Conservation (phyloP, 1,140 invertebrate species). For the Neuroterus valhalla region DNA sequence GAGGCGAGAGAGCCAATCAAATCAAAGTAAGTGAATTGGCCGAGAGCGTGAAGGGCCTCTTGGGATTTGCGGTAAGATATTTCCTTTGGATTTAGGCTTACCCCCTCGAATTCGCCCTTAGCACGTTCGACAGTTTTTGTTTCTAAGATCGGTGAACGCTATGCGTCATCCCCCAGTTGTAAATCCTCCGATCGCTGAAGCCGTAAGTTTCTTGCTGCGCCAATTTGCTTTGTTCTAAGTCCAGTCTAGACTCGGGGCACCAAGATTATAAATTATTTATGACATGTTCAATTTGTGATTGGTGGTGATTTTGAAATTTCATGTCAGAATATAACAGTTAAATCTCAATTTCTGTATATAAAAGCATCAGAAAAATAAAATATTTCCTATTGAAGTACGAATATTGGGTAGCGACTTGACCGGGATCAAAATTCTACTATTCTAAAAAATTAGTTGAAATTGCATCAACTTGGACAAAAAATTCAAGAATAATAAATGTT, state of each 20-base stretch:
- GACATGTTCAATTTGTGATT: no score
- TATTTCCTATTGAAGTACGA: no score
- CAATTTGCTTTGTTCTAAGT: conserved; percentile 15
- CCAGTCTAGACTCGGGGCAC: not conserved
- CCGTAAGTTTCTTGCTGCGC: not conserved
- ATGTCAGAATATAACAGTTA: no score
- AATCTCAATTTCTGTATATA: no score
- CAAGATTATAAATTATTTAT: not conserved
- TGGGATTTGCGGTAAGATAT: conserved; percentile 41
- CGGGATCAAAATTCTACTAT: no score
- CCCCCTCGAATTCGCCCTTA: conserved; percentile 1
- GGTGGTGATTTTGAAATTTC: no score
- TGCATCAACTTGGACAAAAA: no score
- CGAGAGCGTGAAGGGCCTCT: conserved; percentile 47
- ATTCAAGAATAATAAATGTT: no score
- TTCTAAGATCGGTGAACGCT: not conserved
- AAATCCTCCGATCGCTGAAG: conserved; percentile 5
- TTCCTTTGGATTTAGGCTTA: conserved; percentile 42
- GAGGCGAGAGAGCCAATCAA: conserved; percentile 57
- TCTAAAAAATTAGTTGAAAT: no score
- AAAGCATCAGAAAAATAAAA: no score
- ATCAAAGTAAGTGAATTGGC: conserved; percentile 70
- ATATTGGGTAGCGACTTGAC: no score
- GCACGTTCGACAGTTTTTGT: conserved; percentile 27
- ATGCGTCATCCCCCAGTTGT: conserved; percentile 8